Evolutionary conservation across 2,888 invertebrate species (phyloP), one percentile per base, ranked within the genome.

Genomic region (Oscheius sp.): DNA sequence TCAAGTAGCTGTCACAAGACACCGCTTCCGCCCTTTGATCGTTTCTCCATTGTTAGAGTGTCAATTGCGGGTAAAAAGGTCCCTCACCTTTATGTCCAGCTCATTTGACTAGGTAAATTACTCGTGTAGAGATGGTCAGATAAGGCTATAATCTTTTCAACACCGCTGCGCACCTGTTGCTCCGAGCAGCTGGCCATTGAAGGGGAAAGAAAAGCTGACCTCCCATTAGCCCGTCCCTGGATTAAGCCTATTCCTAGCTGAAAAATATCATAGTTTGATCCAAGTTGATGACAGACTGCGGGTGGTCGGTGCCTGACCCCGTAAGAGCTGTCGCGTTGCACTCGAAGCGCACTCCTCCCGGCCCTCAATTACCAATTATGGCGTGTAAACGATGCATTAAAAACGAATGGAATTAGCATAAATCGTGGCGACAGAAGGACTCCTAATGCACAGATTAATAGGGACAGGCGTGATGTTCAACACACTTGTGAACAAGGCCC

Each of bases 361-460:
- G 45, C 64, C 64, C 50, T 48, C 64, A 64, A 64, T 64, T 64
- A 64, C 34, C 64, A 64, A 64, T 64, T 64, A 64, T 33, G 48
- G 31, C 64, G 48, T 64, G 64, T 64, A 64, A 64, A 64, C 64
- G 64, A 64, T 48, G 64, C 64, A 64, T 64, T 64, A 64, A 64
- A 64, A 46, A 50, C 50, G 48, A 64, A 64, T 64, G 48, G 64
- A 64, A 64, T 64, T 64, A 64, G 64, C 64, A 64, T 64, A 64
- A 64, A 64, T 64, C 64, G 45, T 45, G 29, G 31, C 61, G 61
- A 61, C 61, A 61, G 61, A 61, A 61, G 61, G 61, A 61, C 61
- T 61, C 61, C 31, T 61, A 61, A 61, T 61, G 61, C 61, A 61
- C 45, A 61, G 45, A 61, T 45, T 61, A 61, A 61, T 61, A 61